These are phyloP conservation scores for Catharus ustulatus DNA, from an alignment of 2,797 vertebrate genomes.

Conservation along the genomic window DNA sequence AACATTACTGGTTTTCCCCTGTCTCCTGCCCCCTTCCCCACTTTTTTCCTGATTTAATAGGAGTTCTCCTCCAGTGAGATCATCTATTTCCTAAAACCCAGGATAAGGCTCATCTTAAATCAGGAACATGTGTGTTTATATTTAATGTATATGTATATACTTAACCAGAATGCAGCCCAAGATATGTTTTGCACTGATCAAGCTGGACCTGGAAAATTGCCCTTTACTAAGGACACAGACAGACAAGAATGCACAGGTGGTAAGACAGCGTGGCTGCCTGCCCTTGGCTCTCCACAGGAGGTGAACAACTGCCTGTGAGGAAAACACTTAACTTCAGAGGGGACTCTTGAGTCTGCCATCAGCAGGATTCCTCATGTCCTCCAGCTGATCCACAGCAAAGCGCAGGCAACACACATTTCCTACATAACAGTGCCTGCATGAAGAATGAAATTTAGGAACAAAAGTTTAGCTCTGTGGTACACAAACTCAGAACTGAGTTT, in stretches of 20 bases:
- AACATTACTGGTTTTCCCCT: not conserved
- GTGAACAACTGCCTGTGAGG: not conserved
- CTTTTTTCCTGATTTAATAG: not conserved
- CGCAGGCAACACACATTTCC: not conserved
- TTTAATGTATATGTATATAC: not conserved
- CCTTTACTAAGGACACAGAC: not conserved
- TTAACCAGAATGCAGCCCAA: not conserved
- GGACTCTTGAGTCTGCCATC: not conserved
- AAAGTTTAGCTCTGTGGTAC: not conserved
- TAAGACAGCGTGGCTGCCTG: not conserved
- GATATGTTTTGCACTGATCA: not conserved
- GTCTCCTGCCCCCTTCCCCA: not conserved
- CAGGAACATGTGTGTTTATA: not conserved
- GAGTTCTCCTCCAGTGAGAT: not conserved
- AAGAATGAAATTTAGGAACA: not conserved
- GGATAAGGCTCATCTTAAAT: not conserved
- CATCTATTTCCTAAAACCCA: not conserved
- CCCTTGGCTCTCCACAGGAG: not conserved
- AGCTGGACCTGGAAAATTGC: not conserved
- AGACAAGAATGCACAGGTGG: not conserved
- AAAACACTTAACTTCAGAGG: not conserved
- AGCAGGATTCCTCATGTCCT: not conserved
- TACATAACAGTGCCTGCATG: not conserved
- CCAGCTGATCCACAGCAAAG: not conserved
- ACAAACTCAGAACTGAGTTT: not conserved